Percentiles rank a stretch among this genome's conserved stretches.
Evolutionary conservation across 2,113 vertebrate species (phyloP).

Genomic region (Campylomormyrus numenius): DNA sequence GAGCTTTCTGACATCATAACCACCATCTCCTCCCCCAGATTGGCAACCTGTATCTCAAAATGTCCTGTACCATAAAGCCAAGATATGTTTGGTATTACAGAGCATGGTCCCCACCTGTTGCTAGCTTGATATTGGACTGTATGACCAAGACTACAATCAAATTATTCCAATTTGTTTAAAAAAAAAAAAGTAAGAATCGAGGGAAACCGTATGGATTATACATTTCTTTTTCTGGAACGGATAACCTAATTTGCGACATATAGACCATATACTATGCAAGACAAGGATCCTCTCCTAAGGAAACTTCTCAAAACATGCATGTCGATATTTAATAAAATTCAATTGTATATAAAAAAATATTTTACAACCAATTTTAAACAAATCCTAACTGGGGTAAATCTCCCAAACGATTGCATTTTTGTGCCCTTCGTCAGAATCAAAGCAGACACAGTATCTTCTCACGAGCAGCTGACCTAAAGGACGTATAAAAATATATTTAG

Average conservation of each 20-base stretch:
- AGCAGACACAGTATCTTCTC: not conserved
- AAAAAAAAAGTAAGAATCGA: not conserved
- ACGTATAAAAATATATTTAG: slow-evolving; percentile 1
- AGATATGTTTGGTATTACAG: not conserved
- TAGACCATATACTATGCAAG: not conserved
- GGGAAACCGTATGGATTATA: not conserved
- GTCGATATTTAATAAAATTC: not conserved
- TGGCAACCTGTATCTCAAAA: not conserved
- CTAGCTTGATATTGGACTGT: not conserved
- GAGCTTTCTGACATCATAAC: slow-evolving; percentile 17
- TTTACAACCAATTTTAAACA: not conserved
- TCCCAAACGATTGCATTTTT: not conserved
- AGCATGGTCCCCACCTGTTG: not conserved
- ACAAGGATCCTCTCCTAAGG: not conserved
- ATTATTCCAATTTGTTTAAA: not conserved
- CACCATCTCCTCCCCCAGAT: not conserved
- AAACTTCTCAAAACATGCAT: not conserved
- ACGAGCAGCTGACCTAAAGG: not conserved
- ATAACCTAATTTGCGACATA: not conserved
- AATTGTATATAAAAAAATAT: not conserved
- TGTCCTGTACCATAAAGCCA: not conserved
- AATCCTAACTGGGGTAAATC: not conserved
- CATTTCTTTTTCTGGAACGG: not conserved
- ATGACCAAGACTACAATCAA: not conserved
- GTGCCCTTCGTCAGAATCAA: not conserved